Evolutionary conservation across 1,140 invertebrate genomes (phyloP), one percentile per base, ranked within the genome.

Genomic region (Pseudobourletiella spinata): DNA sequence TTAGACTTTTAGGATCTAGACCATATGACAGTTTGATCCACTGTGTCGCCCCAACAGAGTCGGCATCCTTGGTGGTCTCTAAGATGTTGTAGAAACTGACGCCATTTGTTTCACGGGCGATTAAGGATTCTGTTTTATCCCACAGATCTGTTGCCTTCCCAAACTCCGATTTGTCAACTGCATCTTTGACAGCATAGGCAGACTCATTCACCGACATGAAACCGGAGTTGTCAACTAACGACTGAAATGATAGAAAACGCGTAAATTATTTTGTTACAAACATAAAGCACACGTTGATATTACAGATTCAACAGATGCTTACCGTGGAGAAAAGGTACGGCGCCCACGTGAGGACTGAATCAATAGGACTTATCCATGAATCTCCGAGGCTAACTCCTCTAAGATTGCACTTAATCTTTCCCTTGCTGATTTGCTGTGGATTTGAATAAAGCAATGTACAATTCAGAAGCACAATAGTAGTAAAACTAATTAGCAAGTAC

Each of bases 51-150:
- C 11, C 11, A n/a, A 39, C 35, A 11, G 44, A 48, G 6, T 8
- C 14, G 6, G 20, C 6, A 11, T 14, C 14, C 18, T 6, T 54
- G 55, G 74, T 74, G 70, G 79, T 80, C 24, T 77, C 81, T 11
- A 89, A 72, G 63, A 92, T 85, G 71, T 91, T 89, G 69, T 91
- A 91, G 71, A 89, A 89, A 71, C 89, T 84, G 8, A 91, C 83
- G 26, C 78, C 80, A 48, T 79, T 75, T 0, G 86, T 84, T 16
- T 75, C 73, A 3, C 64, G 4, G 2, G 78, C 60, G 57, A 88
- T 79, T 0, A 83, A 76, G 6, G 30, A 28, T 75, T 91, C 85
- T 0, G 85, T 84, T 1, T 64, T 28, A 25, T 74, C 70, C 85
- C 86, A 91, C 32, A 82, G 75, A 0, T 68, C 25, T 0, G 86